Evolutionary conservation across 2,113 vertebrate genomes (phyloP), one percentile per base, ranked within the genome.

Genomic region (Girardinichthys multiradiatus): DNA sequence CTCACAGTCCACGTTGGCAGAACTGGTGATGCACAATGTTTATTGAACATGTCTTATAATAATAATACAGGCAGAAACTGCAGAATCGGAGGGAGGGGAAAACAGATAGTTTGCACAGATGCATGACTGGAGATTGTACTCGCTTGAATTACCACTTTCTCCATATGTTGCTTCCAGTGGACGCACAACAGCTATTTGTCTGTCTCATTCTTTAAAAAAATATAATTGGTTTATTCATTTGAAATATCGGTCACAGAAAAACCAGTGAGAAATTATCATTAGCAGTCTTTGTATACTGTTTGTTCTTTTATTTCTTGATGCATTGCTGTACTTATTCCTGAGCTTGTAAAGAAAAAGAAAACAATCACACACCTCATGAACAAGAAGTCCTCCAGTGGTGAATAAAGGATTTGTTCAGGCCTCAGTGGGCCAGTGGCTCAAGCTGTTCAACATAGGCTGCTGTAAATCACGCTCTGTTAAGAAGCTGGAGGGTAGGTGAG

Each of bases 401-500:
- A 59, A 21, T 19, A 15, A 2, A 70, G 75, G 57, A 66, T 87
- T 78, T 73, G 64, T 79, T 80, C 67, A 83, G 75, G 70, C 79
- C 72, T 84, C 68, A 81, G 58, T 8, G 24, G 58, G 57, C 59
- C 70, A 35, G 63, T 71, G 70, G 63, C 21, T 58, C 75, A 64
- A 74, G 76, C 78, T 87, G 83, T 81, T 85, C 59, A 76, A 74
- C 79, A 72, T 78, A 89, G 84, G 84, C 85, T 86, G 70, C 72
- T 70, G 75, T 67, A 71, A 70, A 76, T 70, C 64, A 31, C 67
- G 28, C 74, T 80, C 81, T 86, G 86, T 90, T 74, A 57, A 45
- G 70, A 54, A 51, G 82, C 84, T 86, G 42, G 72, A 80, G 89
- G 88, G 87, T 81, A 92, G 88, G 83, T 85, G 83, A 84, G 83